These are phyloP conservation scores for Protobothrops flavoviridis DNA, from an alignment of 2,113 vertebrate species.

Conservation along the genomic window DNA sequence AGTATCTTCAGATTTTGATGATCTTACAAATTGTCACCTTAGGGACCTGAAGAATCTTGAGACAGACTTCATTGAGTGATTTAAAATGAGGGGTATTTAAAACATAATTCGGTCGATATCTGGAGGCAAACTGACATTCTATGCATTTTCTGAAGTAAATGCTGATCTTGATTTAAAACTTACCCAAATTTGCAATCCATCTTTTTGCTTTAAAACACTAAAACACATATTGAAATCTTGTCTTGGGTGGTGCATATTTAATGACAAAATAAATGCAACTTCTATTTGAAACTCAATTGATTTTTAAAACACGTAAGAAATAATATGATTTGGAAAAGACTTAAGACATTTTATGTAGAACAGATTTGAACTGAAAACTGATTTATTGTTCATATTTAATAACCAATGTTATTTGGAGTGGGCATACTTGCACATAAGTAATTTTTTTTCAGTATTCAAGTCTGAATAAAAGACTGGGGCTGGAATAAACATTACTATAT, in stretches of 20 bases:
- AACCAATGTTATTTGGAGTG: no score
- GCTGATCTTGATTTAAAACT: background rate
- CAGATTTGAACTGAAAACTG: background rate
- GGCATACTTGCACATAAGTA: no score
- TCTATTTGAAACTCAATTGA: no score
- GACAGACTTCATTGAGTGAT: background rate
- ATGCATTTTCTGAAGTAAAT: background rate
- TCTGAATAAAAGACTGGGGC: background rate
- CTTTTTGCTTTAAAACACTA: background rate
- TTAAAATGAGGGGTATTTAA: background rate
- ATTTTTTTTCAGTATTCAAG: background rate
- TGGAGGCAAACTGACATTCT: background rate
- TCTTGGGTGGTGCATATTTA: background rate
- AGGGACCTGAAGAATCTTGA: background rate
- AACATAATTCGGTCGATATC: background rate
- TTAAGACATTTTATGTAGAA: background rate
- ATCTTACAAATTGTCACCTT: no score
- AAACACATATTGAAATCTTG: background rate
- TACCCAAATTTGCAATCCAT: background rate
- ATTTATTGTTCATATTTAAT: no score
- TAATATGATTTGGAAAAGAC: background rate
- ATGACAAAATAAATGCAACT: background rate
- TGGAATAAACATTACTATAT: background rate
- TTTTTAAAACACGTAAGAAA: no score
- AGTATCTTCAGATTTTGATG: background rate